Evolutionary conservation across 2,113 vertebrate genomes (phyloP), one percentile per base, ranked within the genome.

Genomic region (Odontesthes bonariensis): DNA sequence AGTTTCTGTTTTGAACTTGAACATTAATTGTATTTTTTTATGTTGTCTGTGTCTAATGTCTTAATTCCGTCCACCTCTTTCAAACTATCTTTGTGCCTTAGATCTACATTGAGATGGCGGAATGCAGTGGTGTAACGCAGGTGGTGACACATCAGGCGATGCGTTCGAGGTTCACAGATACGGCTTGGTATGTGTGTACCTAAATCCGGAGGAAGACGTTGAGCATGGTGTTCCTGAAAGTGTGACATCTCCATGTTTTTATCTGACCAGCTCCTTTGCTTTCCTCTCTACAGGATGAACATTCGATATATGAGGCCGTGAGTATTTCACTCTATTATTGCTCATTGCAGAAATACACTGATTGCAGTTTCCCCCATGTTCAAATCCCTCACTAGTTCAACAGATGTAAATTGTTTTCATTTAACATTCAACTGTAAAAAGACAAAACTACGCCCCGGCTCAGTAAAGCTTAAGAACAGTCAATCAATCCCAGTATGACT

Each of bases 21-120:
- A n/a, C 38, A 9, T 40, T 40, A 9, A 5, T 2, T 3, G 8
- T 5, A 40, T 5, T 8, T 40, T 40, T 10, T 40, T 40, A 40
- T 2, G 8, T 44, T 44, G 12, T 13, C 14, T 44, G 40, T n/a
- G n/a, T n/a, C n/a, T n/a, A n/a, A n/a, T n/a, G n/a, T n/a, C n/a
- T 44, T 13, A 2, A 13, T 13, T 35, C 8, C 35, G 4, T 35
- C 35, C 8, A 7, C 2, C 35, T 38, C 35, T 7, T 38, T 7
- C 35, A 42, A 2, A 10, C 9, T 6, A 5, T 33, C 19, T 6
- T 20, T 67, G 7, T 22, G 1, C 38, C 2, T 40, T 42, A 87
- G 85, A 67, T 87, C 6, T 79, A 57, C 22, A 35, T 87, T 0
- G 85, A 87, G 42, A 76, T 87, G 85, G 17, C 38, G 0, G 60